Conservation (phyloP, 1,140 invertebrate genomes). For the Diorhabda elongata region DNA sequence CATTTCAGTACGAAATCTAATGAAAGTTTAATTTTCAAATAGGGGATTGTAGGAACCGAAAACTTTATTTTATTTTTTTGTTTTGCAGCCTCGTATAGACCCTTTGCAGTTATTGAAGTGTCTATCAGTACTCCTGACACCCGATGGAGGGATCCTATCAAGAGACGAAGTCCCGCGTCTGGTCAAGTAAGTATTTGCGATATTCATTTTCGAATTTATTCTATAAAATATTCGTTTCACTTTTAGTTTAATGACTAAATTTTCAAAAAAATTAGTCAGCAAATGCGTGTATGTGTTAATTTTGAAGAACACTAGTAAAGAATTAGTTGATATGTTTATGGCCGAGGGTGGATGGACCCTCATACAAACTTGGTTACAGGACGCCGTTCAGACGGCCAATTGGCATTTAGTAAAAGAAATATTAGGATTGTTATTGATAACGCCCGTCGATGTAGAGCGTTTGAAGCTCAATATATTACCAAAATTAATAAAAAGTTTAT, state of each 20-base stretch:
- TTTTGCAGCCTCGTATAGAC: constrained; percentile 84
- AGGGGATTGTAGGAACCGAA: too few relatives aligned
- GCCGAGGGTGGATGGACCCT: constrained; percentile 85
- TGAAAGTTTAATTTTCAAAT: too few relatives aligned
- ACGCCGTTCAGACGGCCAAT: constrained; percentile 78
- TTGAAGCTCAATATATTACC: constrained; percentile 88
- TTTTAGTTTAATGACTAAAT: constrained; percentile 90
- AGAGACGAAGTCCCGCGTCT: constrained; percentile 78
- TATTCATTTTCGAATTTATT: constrained; percentile 29
- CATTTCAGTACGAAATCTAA: too few relatives aligned
- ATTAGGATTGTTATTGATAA: constrained; percentile 73
- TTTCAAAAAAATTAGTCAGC: constrained; percentile 91
- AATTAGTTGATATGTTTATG: constrained; percentile 84
- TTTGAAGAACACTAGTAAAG: constrained; percentile 79
- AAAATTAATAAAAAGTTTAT: constrained; percentile 83
- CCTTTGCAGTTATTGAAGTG: constrained; percentile 82
- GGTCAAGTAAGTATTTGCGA: constrained; percentile 57
- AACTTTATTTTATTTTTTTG: constrained; percentile 28
- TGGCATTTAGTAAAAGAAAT: constrained; percentile 82
- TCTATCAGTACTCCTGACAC: constrained; percentile 74
- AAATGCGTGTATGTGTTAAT: constrained; percentile 95
- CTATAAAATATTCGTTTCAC: constrained; percentile 37
- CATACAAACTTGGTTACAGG: constrained; percentile 82
- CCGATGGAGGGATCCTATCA: constrained; percentile 81
- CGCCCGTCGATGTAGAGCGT: constrained; percentile 83